Evolutionary conservation across 1,140 invertebrate species (phyloP).

Genomic region (Heliconius himera): DNA sequence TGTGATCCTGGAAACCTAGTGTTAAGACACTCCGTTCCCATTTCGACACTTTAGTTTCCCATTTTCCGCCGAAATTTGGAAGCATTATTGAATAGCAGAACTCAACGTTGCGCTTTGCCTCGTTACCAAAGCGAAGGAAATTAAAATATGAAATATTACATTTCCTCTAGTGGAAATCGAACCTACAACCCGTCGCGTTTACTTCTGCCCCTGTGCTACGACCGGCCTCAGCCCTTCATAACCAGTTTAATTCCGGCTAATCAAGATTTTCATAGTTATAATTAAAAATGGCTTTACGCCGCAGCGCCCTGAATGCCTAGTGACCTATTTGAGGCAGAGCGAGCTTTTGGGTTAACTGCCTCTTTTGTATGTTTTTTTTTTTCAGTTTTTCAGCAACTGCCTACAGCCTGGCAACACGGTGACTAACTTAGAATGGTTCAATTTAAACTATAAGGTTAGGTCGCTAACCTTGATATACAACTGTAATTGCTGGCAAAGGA

Average conservation of each 20-base stretch:
- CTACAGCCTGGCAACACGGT: not conserved
- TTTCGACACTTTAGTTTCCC: too few species aligned
- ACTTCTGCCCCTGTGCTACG: too few species aligned
- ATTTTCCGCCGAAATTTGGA: too few species aligned
- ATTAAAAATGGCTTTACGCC: conserved; percentile 22
- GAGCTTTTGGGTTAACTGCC: conserved; percentile 23
- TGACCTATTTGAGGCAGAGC: conserved; percentile 33
- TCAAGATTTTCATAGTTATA: conserved; percentile 18
- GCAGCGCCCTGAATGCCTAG: conserved; percentile 26
- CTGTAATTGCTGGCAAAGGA: not conserved
- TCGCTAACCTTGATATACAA: not conserved
- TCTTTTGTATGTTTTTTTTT: conserved; percentile 11
- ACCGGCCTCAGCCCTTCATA: not conserved
- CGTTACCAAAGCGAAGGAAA: too few species aligned
- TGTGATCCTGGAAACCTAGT: too few species aligned
- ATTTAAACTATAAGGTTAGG: not conserved
- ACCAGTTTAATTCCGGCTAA: conserved; percentile 16
- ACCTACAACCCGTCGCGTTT: too few species aligned
- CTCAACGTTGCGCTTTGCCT: too few species aligned
- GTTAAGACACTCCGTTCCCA: too few species aligned
- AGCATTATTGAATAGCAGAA: too few species aligned
- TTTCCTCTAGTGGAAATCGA: too few species aligned
- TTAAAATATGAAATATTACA: too few species aligned
- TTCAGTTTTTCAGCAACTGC: not conserved
- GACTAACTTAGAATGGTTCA: not conserved